These are phyloP conservation scores for Julus scanicus DNA, from an alignment of 2,888 invertebrate species.

Conservation along the genomic window DNA sequence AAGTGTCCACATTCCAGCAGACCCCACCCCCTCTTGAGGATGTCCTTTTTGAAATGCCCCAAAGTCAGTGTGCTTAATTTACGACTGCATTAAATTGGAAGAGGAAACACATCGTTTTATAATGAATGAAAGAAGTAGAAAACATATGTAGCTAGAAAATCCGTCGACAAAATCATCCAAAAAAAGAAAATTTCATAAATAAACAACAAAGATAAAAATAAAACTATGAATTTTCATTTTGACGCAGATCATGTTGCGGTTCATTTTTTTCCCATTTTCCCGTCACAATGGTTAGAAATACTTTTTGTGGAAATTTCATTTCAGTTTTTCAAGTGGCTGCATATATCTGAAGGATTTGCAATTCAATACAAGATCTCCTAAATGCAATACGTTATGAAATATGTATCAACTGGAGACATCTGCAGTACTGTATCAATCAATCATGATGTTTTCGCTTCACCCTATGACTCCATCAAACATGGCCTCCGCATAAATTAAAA, in stretches of 20 bases:
- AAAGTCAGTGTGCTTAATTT: too few species aligned
- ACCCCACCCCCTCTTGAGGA: too few species aligned
- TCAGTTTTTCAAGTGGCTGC: neutral
- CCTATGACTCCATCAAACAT: conserved; percentile 8
- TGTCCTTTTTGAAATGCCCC: too few species aligned
- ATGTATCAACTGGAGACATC: neutral
- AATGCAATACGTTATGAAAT: neutral
- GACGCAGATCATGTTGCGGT: neutral
- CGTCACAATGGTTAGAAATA: neutral
- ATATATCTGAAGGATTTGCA: neutral
- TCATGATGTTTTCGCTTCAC: neutral
- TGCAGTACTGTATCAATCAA: neutral
- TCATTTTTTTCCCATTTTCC: neutral
- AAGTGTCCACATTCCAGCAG: too few species aligned
- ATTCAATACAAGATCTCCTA: neutral
- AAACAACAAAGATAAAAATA: too few species aligned
- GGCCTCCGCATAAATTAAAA: neutral
- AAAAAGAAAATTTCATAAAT: too few species aligned
- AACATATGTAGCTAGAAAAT: too few species aligned
- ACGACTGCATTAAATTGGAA: too few species aligned
- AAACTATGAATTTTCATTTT: too few species aligned
- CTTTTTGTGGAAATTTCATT: neutral
- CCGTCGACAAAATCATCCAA: too few species aligned
- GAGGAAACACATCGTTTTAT: too few species aligned
- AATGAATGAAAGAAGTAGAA: too few species aligned